Percentiles rank a stretch among this genome's conserved stretches.
Evolutionary conservation across 1,140 invertebrate species (phyloP).

Genomic region (Micrasema longulum): DNA sequence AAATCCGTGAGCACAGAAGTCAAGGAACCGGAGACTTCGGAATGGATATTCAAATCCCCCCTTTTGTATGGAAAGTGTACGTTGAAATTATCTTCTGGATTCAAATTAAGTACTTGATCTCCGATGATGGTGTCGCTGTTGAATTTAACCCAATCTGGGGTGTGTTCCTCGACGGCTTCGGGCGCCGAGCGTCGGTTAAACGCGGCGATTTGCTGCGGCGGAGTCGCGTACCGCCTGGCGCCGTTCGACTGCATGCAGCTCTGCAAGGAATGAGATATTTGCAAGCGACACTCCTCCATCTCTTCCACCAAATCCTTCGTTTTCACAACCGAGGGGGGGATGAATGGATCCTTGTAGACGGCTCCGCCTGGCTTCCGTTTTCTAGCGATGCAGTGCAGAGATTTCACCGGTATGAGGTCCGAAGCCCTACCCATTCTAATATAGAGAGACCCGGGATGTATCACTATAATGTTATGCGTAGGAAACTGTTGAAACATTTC

Average conservation of each 20-base stretch:
- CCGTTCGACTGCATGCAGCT: constrained; percentile 87
- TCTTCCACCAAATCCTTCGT: constrained; percentile 77
- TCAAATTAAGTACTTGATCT: constrained; percentile 79
- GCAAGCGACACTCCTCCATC: constrained; percentile 85
- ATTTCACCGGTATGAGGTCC: constrained; percentile 85
- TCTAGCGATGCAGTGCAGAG: constrained; percentile 90
- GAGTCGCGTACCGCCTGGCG: constrained; percentile 82
- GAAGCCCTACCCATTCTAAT: constrained; percentile 90
- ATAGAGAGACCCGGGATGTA: constrained; percentile 93
- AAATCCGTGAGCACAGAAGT: constrained; percentile 86
- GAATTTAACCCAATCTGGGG: constrained; percentile 72
- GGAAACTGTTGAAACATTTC: constrained; percentile 74
- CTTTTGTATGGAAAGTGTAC: constrained; percentile 90
- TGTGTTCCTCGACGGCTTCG: constrained; percentile 70
- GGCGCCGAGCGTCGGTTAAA: constrained; percentile 83
- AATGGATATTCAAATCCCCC: constrained; percentile 89
- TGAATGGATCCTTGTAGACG: constrained; percentile 74
- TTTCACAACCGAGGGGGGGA: constrained; percentile 71
- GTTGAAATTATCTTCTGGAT: constrained; percentile 81
- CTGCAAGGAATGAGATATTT: constrained; percentile 86
- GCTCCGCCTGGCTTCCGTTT: constrained; percentile 68
- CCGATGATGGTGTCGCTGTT: constrained; percentile 75
- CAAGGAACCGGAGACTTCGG: constrained; percentile 85
- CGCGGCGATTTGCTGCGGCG: constrained; percentile 87
- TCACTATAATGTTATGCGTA: constrained; percentile 88